These are phyloP conservation scores for Chionoecetes opilio DNA, from an alignment of 1,140 invertebrate genomes.

Conservation along the genomic window DNA sequence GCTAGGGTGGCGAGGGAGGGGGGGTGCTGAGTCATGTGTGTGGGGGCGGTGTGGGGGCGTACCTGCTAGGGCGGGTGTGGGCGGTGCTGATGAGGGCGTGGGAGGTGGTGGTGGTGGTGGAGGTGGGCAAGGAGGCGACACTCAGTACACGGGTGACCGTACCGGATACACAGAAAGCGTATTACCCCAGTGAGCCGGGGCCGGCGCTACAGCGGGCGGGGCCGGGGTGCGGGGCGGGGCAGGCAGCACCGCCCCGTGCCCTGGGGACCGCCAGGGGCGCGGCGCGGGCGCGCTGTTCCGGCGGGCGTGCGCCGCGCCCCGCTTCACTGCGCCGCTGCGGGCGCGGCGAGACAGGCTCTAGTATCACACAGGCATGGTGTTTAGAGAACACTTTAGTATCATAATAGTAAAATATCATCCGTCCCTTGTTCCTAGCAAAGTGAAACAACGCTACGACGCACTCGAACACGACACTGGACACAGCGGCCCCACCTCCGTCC, in stretches of 20 bases:
- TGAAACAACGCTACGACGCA: slow-evolving; percentile 52
- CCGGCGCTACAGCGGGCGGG: slow-evolving; percentile 47
- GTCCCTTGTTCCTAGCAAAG: slow-evolving; percentile 57
- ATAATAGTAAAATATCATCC: slow-evolving; percentile 73
- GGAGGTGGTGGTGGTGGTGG: slow-evolving; percentile 3
- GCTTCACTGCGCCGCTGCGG: slow-evolving; percentile 30
- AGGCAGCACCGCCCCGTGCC: slow-evolving; percentile 28
- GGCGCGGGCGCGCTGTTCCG: background rate
- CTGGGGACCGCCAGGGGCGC: slow-evolving; percentile 50
- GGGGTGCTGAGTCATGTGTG: too few relatives aligned
- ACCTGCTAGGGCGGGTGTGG: background rate
- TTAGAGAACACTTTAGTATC: slow-evolving; percentile 70
- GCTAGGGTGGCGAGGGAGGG: background rate
- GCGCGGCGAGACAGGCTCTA: slow-evolving; percentile 40
- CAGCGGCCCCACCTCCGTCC: slow-evolving; percentile 60
- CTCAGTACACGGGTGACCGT: slow-evolving; percentile 67
- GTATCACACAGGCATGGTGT: slow-evolving; percentile 80
- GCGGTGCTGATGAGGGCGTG: slow-evolving; percentile 11
- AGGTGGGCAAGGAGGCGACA: slow-evolving; percentile 50
- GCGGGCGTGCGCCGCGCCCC: slow-evolving; percentile 59
- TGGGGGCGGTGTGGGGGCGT: background rate
- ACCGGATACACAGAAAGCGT: slow-evolving; percentile 78
- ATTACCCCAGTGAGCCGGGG: slow-evolving; percentile 75
- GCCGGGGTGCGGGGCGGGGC: slow-evolving; percentile 33
- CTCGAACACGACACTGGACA: slow-evolving; percentile 22